Base-by-base conservation (phyloP, 2,888 invertebrate species). In the Aradus depressus region DNA sequence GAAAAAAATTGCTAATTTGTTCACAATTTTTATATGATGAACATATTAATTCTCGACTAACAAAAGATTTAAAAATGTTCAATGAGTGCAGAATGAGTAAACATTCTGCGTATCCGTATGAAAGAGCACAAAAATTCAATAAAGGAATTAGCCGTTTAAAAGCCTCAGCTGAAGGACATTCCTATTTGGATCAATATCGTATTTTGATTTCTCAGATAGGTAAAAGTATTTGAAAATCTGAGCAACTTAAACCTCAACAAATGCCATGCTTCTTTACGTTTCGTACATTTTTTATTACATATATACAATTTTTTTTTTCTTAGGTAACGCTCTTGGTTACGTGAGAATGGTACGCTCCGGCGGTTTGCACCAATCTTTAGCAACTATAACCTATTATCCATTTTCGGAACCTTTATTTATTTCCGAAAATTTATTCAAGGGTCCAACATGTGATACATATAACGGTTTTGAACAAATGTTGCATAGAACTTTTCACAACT, bases 21-120 rank as follows among this genome's bases (percentile, higher is more conserved):
- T 96, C 96, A 0, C 95, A 96, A 68, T 97, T 97, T 66, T 79
- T 98, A 68, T 96, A 86, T 65, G 96, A 97, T 66, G 98, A 98
- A 68, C 93, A 93, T 64, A 93, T 98, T 44, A 95, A 96, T 68
- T 93, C 95, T 0, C 77, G 92, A 51, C 73, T 98, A 2, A 77
- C 90, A 58, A 91, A 92, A 68, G 95, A 95, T 66, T 73, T 87
- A 55, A 77, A 86, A 59, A 80, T 77, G 64, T 87, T 92, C 63
- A 77, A 81, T 55, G 92, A 93, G 62, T 79, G 77, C 61, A 77
- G 79, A 62, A 70, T 68, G 54, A 70, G 75, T 39, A 72, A 76
- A 56, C 76, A 78, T 60, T 79, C 80, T 60, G 81, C 79, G 67
- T 86, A 84, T 69, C 80, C 85, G 0, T 95, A 86, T 66, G 91